Evolutionary conservation across 2,113 vertebrate genomes (phyloP), one percentile per base, ranked within the genome.

Genomic region (Elanoides forficatus): DNA sequence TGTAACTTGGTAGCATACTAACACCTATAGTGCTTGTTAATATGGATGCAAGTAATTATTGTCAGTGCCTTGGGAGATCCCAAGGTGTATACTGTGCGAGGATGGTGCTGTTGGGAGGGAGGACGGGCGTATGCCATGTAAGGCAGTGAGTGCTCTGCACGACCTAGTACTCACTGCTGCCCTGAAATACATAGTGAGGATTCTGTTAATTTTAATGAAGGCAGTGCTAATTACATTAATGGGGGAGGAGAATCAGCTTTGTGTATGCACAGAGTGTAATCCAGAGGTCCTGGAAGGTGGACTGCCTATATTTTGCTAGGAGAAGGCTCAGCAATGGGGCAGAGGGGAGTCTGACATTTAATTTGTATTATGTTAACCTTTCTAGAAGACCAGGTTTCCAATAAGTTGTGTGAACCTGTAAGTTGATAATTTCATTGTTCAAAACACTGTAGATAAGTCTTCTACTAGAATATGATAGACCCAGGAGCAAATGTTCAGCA

Each of bases 191-290:
- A 66, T 48, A 32, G 43, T 43, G 43, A 81, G 75, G 50, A 59
- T 93, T 80, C 59, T 88, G 40, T 73, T 95, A 48, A 70, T 92
- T 92, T 88, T 92, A 95, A 86, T 90, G 72, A 92, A 86, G 59
- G 47, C 40, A 36, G 10, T 52, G 19, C 36, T 92, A 86, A 83
- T 97, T 88, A 65, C 26, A 56, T 20, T 23, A 56, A 63, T 36
- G 53, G 42, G 40, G 45, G 40, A 80, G 47, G 52, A 90, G 67
- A 95, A 86, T 83, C 27, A 40, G 81, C 40, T 95, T 63, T 88
- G 43, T 68, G 43, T 60, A 40, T 71, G 34, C 36, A 68, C 15
- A 5, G 40, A 63, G 53, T 86, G 62, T 88, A 86, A 88, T 70
- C 23, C 71, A 73, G 74, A 85, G 53, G 45, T 80, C 48, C 40